phyloP scores from a whole-genome alignment of 2,113 vertebrate species.

The Aegithalos caudatus region DNA sequence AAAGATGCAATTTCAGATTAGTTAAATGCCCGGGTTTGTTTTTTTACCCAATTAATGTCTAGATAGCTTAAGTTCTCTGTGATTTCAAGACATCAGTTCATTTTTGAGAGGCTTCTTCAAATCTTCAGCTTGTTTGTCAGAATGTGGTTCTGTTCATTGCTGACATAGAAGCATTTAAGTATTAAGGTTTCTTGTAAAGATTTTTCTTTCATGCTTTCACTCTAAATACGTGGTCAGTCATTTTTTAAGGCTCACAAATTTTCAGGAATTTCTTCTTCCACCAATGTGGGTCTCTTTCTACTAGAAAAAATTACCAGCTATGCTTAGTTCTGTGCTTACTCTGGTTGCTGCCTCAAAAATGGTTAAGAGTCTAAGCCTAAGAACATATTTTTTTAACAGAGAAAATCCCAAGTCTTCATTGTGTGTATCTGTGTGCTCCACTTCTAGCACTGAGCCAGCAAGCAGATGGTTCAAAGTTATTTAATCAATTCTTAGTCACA shows the following conservation, averaged over 20 bases:
- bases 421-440: not conserved
- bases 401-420: not conserved
- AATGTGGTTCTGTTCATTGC: not conserved
- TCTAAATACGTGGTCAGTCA: not conserved
- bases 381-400: not conserved
- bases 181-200: not conserved
- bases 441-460: not conserved
- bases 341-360: not conserved
- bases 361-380: not conserved
- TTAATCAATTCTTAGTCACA: not conserved
- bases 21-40: fast-evolving
- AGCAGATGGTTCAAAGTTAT: not conserved
- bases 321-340: not conserved
- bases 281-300: not conserved
- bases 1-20: not conserved
- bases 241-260: not conserved
- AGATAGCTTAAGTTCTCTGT: not conserved
- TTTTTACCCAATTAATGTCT: not conserved
- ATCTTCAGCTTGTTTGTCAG: not conserved
- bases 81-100: not conserved
- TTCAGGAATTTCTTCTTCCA: not conserved
- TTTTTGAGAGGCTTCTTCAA: not conserved
- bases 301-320: not conserved
- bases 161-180: not conserved
- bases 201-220: not conserved